phyloP scores from a whole-genome alignment of 2,797 vertebrate genomes.

The Odontamblyopus rebecca region DNA sequence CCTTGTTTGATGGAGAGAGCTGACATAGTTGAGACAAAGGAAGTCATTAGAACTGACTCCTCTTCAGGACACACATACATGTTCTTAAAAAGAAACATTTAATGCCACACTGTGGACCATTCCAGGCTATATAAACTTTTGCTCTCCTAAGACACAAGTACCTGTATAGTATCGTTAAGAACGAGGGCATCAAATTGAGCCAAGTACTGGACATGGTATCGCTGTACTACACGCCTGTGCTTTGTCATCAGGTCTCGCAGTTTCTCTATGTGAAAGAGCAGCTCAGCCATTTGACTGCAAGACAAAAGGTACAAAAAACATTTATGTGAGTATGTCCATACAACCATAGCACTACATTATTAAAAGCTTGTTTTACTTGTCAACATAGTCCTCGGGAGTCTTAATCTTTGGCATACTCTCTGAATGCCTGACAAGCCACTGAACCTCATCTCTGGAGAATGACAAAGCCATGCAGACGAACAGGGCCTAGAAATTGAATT shows the following conservation, averaged over 20 bases:
- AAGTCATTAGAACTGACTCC: constrained; percentile 89
- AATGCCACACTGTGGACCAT: not conserved
- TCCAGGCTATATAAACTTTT: not conserved
- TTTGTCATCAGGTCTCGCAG: constrained; percentile 75
- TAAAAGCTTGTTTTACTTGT: constrained; percentile 71
- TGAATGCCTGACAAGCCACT: constrained; percentile 87
- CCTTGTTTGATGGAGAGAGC: constrained; percentile 87
- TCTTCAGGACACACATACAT: constrained; percentile 93
- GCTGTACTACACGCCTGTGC: constrained; percentile 75
- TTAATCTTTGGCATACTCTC: constrained; percentile 90
- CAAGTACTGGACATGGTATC: constrained; percentile 90
- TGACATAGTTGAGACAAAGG: constrained; percentile 87
- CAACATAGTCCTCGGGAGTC: constrained; percentile 85
- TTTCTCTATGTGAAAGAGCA: constrained; percentile 87
- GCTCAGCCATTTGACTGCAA: constrained; percentile 83
- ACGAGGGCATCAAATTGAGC: constrained; percentile 87
- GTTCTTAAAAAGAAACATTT: constrained; percentile 72
- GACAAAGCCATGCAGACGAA: constrained; percentile 91
- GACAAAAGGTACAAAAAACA: constrained; percentile 1
- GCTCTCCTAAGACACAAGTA: constrained; percentile 33
- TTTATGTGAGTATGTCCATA: too few species aligned
- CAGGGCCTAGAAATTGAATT: constrained; percentile 75
- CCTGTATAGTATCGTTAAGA: constrained; percentile 91
- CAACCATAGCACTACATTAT: not conserved
- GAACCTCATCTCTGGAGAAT: constrained; percentile 89